Base-by-base conservation (phyloP, 2,113 vertebrate genomes). In the Oreochromis niloticus region DNA sequence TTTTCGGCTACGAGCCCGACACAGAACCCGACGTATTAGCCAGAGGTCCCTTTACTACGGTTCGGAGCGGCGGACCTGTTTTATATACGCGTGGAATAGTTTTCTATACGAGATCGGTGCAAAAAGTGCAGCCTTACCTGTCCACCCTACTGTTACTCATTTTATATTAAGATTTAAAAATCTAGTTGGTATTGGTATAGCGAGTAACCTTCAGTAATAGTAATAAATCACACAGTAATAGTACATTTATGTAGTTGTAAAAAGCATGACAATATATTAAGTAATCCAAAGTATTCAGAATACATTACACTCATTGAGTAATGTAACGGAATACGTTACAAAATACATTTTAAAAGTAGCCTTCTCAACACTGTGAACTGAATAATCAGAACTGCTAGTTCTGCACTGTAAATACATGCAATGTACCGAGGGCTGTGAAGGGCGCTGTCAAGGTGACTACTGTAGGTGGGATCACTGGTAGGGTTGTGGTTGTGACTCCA, bases 391-490 rank as follows among this genome's bases (percentile, higher is more conserved):
- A 19, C 50, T 46, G 52, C 46, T 54, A 6, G 79, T 81, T 88
- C n/a, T 39, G 55, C 16, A 50, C 54, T 79, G 68, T 56, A 88
- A 54, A 81, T 36, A 9, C 50, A 63, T 17, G 39, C 30, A 3
- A 61, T 41, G 27, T 32, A 5, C 7, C 11, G 43, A 85, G 73
- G 68, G 48, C 57, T 5, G 27, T 90, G 89, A 94, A 94, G 94
- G 91, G 54, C 52, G 10, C 46, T 14, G 68, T 90, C 87, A 95
- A 96, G 94, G 95, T 92, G 90, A 95, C 89, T 88, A 46, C 56
- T 66, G 1, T 48, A 39, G 46, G 43, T 66, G 79, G 80, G 56
- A 61, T 75, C 34, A 16, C 19, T 14, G 34, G 4, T 52, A 19
- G 39, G 52, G 48, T 22, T 22, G 22, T 22, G 46, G 27, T 27